These are phyloP conservation scores for Glyphotaelius pellucidus DNA, from an alignment of 2,888 invertebrate genomes.

Conservation along the genomic window DNA sequence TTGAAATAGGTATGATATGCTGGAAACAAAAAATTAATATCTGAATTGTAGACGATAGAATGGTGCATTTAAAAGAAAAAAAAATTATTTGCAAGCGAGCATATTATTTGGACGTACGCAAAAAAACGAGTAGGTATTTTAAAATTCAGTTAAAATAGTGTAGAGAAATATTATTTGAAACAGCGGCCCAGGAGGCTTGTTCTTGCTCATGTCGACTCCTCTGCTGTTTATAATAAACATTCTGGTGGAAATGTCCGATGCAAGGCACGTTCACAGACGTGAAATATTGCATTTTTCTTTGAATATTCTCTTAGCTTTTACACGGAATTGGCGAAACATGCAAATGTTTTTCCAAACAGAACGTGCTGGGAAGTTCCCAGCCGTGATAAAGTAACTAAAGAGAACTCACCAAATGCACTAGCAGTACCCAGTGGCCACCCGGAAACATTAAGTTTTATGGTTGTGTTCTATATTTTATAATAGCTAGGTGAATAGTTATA, in stretches of 20 bases:
- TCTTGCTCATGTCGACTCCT: not conserved
- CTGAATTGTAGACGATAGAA: not conserved
- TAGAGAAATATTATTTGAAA: not conserved
- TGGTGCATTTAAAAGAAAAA: not conserved
- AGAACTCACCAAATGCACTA: not conserved
- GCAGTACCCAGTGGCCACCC: not conserved
- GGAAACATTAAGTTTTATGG: not conserved
- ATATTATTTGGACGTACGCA: no score
- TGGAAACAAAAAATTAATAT: not conserved
- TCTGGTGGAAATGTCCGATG: not conserved
- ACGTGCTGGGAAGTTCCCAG: not conserved
- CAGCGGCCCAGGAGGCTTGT: not conserved
- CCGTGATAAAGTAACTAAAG: not conserved
- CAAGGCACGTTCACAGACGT: conserved; percentile 4
- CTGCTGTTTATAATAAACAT: not conserved
- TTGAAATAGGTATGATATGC: no score
- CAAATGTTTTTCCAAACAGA: conserved; percentile 20
- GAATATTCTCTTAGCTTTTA: conserved; percentile 20
- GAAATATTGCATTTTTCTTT: conserved; percentile 36
- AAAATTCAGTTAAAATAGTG: not conserved
- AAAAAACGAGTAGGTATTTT: not conserved
- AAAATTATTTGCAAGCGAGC: not conserved
- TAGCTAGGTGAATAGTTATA: not conserved
- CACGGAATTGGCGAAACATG: conserved; percentile 19
- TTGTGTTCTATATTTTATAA: not conserved